Percentiles rank a stretch among this genome's conserved stretches.
Conservation (phyloP, 2,113 vertebrate species). For the Psilopsiagon aymara region DNA sequence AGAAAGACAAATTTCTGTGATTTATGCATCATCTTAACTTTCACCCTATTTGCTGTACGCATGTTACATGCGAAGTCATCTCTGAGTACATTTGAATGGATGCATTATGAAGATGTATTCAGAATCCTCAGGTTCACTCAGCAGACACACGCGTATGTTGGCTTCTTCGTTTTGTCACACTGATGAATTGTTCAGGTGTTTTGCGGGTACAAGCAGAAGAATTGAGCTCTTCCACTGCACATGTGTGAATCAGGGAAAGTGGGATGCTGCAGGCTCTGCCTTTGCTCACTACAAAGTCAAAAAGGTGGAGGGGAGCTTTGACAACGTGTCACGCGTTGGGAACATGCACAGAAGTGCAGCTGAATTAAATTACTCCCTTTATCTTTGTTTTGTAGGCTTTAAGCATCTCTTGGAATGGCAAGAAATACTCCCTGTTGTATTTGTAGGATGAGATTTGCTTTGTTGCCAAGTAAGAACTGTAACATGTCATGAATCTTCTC, state of each 20-base stretch:
- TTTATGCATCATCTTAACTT: not conserved
- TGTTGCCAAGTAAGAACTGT: not conserved
- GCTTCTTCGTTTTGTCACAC: not conserved
- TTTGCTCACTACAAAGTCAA: not conserved
- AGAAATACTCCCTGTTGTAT: not conserved
- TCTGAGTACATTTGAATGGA: not conserved
- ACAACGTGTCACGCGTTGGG: not conserved
- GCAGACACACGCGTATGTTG: not conserved
- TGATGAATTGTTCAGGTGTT: not conserved
- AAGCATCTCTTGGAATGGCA: not conserved
- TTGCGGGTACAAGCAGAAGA: not conserved
- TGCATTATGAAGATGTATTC: not conserved
- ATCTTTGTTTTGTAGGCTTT: not conserved
- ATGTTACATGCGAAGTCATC: accelerated
- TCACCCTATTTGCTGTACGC: accelerated
- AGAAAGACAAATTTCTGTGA: not conserved
- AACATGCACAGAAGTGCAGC: not conserved
- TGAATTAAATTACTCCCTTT: not conserved
- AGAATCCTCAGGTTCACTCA: not conserved
- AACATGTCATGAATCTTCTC: not conserved
- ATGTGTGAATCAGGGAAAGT: not conserved
- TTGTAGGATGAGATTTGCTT: not conserved
- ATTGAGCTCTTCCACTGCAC: not conserved
- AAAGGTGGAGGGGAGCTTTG: not conserved
- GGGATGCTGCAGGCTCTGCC: not conserved